These are phyloP conservation scores for Dermatophagoides farinae DNA, from an alignment of 1,140 invertebrate species.

Conservation along the genomic window DNA sequence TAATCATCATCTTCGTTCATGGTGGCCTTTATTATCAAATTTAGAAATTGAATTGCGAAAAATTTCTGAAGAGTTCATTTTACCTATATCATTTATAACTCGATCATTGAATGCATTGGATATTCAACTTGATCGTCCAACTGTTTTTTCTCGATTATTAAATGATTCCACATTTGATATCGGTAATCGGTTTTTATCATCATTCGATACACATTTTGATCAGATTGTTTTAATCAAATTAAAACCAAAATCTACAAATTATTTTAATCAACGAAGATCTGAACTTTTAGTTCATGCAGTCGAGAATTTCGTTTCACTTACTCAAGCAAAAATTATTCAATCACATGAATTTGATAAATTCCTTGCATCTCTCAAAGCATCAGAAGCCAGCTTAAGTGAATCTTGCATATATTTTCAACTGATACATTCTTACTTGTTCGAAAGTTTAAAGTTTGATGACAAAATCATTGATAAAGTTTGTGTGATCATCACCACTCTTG, in stretches of 20 bases:
- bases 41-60: not conserved
- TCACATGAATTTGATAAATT: too few relatives aligned
- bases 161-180: not conserved
- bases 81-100: not conserved
- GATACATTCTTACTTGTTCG: too few relatives aligned
- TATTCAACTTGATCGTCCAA: not conserved
- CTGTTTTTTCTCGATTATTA: not conserved
- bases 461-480: not conserved
- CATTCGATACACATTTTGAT: not conserved
- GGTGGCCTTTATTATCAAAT: not conserved
- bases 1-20: not conserved
- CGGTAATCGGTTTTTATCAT: not conserved
- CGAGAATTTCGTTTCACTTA: not conserved
- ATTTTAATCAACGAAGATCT: not conserved
- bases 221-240: not conserved
- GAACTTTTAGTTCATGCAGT: not conserved
- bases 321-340: too few relatives aligned
- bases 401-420: too few relatives aligned
- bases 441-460: not conserved
- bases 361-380: too few relatives aligned
- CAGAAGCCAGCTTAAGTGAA: too few relatives aligned
- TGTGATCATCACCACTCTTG: not conserved
- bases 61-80: not conserved
- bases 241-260: not conserved
- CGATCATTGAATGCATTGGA: not conserved